Percentiles rank a stretch among this genome's conserved stretches.
phyloP scores from a whole-genome alignment of 2,888 invertebrate genomes.

The Drosophila lutescens region DNA sequence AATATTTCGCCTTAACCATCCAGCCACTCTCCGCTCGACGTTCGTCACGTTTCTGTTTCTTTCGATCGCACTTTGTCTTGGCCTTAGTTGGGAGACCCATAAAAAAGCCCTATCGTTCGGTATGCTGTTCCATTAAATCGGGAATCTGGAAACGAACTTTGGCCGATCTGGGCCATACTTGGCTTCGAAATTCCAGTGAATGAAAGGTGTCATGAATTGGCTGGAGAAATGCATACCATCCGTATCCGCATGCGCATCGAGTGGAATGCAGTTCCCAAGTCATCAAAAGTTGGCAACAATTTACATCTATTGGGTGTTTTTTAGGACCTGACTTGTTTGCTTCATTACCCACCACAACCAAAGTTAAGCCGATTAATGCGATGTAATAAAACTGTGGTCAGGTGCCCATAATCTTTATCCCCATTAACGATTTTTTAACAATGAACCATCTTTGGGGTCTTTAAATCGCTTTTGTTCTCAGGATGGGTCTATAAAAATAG shows the following conservation, averaged over 20 bases:
- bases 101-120: slow-evolving; percentile 1
- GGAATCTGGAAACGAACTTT: slow-evolving; percentile 7
- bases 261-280: neutral
- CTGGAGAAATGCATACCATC: neutral
- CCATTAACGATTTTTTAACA: slow-evolving; percentile 6
- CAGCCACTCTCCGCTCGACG: slow-evolving; percentile 16
- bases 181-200: neutral
- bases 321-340: slow-evolving; percentile 7
- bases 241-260: neutral
- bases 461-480: slow-evolving; percentile 13
- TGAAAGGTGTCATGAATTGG: slow-evolving; percentile 4
- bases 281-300: slow-evolving; percentile 11
- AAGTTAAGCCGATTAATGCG: slow-evolving; percentile 33
- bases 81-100: slow-evolving; percentile 11
- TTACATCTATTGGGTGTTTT: neutral
- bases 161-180: slow-evolving; percentile 3
- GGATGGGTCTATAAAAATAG: slow-evolving; percentile 3
- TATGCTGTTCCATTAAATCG: slow-evolving; percentile 34
- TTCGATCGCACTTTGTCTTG: slow-evolving; percentile 30
- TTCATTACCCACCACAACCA: neutral
- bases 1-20: slow-evolving; percentile 70
- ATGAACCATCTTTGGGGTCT: slow-evolving; percentile 14
- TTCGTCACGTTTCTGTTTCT: slow-evolving; percentile 31
- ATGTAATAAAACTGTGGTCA: slow-evolving; percentile 40
- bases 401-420: slow-evolving; percentile 29